Conservation (phyloP, 2,113 vertebrate genomes). For the Leptodactylus fuscus region DNA sequence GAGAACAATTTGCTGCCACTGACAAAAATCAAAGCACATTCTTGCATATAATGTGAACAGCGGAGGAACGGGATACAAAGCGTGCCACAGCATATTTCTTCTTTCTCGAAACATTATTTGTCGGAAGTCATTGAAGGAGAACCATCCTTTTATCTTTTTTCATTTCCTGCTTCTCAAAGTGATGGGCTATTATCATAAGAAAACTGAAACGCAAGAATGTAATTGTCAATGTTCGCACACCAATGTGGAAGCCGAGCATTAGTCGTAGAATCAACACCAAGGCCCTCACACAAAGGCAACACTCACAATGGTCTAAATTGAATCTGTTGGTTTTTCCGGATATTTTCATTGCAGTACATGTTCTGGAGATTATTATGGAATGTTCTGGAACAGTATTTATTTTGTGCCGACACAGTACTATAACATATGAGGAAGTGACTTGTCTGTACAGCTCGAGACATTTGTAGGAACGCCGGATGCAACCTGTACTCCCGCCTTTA, state of each 20-base stretch:
- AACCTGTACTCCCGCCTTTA: no score
- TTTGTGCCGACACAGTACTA: not conserved
- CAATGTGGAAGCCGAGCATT: conserved; percentile 34
- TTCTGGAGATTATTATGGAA: conserved; percentile 15
- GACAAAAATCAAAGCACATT: conserved; percentile 45
- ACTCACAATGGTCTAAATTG: conserved; percentile 22
- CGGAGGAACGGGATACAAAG: conserved; percentile 21
- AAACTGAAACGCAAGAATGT: conserved; percentile 46
- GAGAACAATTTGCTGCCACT: conserved; percentile 28
- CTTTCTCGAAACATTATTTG: conserved; percentile 56
- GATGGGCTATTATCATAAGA: conserved; percentile 47
- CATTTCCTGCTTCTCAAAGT: conserved; percentile 52
- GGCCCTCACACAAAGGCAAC: conserved; percentile 8
- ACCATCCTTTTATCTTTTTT: conserved; percentile 55
- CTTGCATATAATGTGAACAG: conserved; percentile 39
- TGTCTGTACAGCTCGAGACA: not conserved
- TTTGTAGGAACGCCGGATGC: no score
- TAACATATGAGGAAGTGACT: not conserved
- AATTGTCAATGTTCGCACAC: conserved; percentile 32
- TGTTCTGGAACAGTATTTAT: conserved; percentile 8
- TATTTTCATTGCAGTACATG: not conserved
- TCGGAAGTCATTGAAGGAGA: conserved; percentile 57
- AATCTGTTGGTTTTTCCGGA: not conserved
- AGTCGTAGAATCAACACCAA: conserved; percentile 27
- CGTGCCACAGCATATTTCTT: conserved; percentile 36